Percentiles rank a stretch among this genome's conserved stretches.
phyloP scores from a whole-genome alignment of 1,140 invertebrate genomes.

The Propsilocerus akamusi region DNA sequence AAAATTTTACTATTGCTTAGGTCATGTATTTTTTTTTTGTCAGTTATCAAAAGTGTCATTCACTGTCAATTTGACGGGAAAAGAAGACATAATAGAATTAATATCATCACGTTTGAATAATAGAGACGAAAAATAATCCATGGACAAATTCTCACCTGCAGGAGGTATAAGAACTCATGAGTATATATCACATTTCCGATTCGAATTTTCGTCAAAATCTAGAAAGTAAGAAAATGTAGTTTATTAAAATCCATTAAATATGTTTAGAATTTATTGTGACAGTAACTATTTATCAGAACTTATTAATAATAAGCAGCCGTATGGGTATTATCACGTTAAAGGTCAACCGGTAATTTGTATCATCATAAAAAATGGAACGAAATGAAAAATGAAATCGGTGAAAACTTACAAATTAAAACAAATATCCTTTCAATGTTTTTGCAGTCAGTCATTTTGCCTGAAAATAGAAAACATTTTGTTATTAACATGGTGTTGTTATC shows the following conservation, averaged over 20 bases:
- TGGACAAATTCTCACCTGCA: no score
- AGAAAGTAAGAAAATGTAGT: not conserved
- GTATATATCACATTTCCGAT: not conserved
- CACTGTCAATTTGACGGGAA: not conserved
- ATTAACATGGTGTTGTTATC: no score
- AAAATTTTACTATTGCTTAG: conserved; percentile 1
- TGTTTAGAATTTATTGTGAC: conserved; percentile 5
- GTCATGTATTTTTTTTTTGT: not conserved
- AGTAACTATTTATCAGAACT: conserved; percentile 11
- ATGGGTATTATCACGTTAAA: conserved; percentile 8
- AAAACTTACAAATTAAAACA: no score
- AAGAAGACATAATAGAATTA: not conserved
- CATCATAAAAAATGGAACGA: conserved; percentile 8
- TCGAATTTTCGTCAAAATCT: not conserved
- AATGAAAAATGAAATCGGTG: conserved; percentile 5
- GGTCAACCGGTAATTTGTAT: conserved; percentile 15
- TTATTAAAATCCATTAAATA: conserved; percentile 8
- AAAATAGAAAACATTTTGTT: no score
- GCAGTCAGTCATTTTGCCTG: no score
- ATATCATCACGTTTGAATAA: conserved; percentile 5
- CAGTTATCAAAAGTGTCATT: conserved; percentile 10
- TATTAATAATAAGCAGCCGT: conserved; percentile 11
- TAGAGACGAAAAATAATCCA: conserved; percentile 8
- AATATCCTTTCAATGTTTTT: no score
- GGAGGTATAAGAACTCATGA: no score